A percentile compares a stretch with the other conserved stretches of the same genome.
Conservation (phyloP, 2,888 invertebrate genomes). For the Copidosoma aretas region DNA sequence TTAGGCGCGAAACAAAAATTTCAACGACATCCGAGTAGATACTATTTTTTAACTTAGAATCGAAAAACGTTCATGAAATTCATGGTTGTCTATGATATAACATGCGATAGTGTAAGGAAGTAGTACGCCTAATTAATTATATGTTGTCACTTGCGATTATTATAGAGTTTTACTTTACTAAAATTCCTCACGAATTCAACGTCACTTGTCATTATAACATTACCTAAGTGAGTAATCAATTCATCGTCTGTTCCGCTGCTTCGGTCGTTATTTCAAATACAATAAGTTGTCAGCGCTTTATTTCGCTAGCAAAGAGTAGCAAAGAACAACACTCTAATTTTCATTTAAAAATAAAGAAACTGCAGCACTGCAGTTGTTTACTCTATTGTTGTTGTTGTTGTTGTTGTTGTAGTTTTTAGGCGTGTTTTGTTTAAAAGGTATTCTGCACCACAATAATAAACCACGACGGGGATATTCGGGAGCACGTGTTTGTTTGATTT, state of each 20-base stretch:
- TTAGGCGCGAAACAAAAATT: constrained; percentile 19
- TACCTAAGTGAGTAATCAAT: not conserved
- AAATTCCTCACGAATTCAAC: constrained; percentile 17
- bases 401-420: not conserved
- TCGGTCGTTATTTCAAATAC: not conserved
- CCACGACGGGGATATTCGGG: constrained; percentile 35
- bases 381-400: not conserved
- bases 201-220: not conserved
- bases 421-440: constrained; percentile 38
- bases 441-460: constrained; percentile 46
- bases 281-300: constrained; percentile 7
- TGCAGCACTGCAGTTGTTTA: not conserved
- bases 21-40: not conserved
- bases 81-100: not conserved
- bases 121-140: constrained; percentile 11
- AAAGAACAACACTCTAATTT: constrained; percentile 34
- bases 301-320: constrained; percentile 30
- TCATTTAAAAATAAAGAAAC: constrained; percentile 8
- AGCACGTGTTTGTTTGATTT: constrained; percentile 45
- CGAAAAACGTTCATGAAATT: not conserved
- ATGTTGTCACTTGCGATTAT: constrained; percentile 16
- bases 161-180: constrained; percentile 8
- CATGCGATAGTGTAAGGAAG: constrained; percentile 5
- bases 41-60: constrained; percentile 11
- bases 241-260: constrained; percentile 10